Conservation (phyloP, 2,888 invertebrate species). For the Rotaria sp. region DNA sequence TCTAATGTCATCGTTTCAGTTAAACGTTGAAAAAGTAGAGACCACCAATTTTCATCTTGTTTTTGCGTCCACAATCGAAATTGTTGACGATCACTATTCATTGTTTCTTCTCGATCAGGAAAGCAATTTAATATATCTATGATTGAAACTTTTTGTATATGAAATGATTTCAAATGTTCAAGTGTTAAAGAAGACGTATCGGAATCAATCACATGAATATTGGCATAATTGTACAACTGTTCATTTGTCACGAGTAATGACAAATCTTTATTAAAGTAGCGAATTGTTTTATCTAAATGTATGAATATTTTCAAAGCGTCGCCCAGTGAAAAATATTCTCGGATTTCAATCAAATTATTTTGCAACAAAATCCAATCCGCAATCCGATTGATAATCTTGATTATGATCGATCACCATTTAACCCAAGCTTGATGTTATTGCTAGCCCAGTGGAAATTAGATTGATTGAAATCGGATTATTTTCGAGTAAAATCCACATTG, state of each 20-base stretch:
- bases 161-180: neutral
- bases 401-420: no score
- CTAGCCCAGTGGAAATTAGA: no score
- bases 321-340: no score
- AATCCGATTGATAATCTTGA: no score
- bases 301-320: no score
- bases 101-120: neutral
- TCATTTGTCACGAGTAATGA: neutral
- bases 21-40: neutral
- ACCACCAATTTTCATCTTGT: neutral
- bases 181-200: neutral
- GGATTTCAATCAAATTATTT: no score
- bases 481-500: no score
- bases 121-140: neutral
- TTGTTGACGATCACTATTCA: neutral
- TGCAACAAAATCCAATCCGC: no score
- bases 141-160: neutral
- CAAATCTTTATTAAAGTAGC: neutral
- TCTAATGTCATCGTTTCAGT: no score
- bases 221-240: neutral
- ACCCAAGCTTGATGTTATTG: no score
- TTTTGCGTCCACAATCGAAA: neutral
- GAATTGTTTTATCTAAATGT: neutral
- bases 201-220: neutral
- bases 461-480: no score